Evolutionary conservation across 2,888 invertebrate genomes (phyloP).

Genomic region (Aethes cnicana): DNA sequence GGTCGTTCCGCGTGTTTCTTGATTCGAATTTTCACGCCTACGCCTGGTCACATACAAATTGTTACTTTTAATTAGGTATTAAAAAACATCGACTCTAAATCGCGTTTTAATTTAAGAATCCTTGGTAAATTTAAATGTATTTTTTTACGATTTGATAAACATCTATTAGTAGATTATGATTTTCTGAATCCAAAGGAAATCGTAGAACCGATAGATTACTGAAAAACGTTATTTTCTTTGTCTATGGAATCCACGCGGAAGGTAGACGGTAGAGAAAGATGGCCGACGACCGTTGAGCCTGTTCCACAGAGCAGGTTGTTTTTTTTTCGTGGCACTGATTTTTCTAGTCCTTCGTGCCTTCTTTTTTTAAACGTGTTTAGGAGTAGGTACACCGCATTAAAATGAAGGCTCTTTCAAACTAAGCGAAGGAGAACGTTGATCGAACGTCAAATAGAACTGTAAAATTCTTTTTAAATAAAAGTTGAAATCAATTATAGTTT

Average conservation of each 20-base stretch:
- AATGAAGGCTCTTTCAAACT: conserved; percentile 7
- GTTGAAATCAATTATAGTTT: no score
- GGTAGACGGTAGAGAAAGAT: conserved; percentile 38
- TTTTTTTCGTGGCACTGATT: conserved; percentile 44
- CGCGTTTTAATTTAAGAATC: no score
- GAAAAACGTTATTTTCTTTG: conserved; percentile 3
- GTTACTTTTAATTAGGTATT: background rate
- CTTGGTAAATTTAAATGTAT: no score
- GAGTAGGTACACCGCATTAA: conserved; percentile 36
- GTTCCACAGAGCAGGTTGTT: conserved; percentile 49
- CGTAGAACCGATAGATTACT: background rate
- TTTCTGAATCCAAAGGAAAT: background rate
- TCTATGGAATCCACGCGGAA: conserved; percentile 35
- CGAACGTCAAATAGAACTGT: no score
- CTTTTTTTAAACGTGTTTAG: conserved; percentile 40
- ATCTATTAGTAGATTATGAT: no score
- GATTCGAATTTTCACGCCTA: conserved; percentile 1
- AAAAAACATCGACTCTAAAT: background rate
- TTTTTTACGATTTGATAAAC: no score
- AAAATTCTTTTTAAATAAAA: no score
- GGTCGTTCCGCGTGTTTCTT: conserved; percentile 11
- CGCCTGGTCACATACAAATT: background rate
- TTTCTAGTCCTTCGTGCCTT: conserved; percentile 42
- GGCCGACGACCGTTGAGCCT: conserved; percentile 46
- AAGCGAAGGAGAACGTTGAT: no score